Percentiles rank a stretch among this genome's conserved stretches.
Evolutionary conservation across 2,113 vertebrate genomes (phyloP).

Genomic region (Lontra canadensis): DNA sequence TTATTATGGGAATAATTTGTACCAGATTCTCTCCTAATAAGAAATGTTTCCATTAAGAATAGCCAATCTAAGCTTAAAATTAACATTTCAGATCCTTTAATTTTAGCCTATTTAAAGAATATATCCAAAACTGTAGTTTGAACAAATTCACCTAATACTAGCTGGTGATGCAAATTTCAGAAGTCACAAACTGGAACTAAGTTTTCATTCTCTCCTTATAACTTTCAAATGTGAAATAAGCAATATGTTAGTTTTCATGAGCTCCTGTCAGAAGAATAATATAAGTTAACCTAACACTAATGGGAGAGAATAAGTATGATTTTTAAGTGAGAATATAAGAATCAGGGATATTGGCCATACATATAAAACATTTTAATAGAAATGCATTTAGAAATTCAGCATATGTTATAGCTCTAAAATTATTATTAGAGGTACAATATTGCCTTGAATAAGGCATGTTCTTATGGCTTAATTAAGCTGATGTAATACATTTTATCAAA

Average conservation of each 20-base stretch:
- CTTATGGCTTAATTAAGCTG: not conserved
- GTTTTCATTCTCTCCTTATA: not conserved
- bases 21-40: not conserved
- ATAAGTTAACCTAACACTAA: not conserved
- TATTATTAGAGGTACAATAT: not conserved
- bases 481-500: not conserved
- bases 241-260: not conserved
- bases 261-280: not conserved
- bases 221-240: not conserved
- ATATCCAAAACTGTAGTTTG: not conserved
- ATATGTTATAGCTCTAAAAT: not conserved
- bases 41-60: not conserved
- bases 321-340: not conserved
- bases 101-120: not conserved
- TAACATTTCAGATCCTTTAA: not conserved
- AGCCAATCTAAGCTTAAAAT: not conserved
- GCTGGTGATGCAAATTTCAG: not conserved
- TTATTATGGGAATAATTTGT: not conserved
- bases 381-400: not conserved
- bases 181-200: not conserved
- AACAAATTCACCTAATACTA: not conserved
- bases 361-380: not conserved
- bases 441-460: not conserved
- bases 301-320: not conserved
- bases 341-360: not conserved